Conservation (phyloP, 2,797 vertebrate species). For the Catostomus latipinnis region DNA sequence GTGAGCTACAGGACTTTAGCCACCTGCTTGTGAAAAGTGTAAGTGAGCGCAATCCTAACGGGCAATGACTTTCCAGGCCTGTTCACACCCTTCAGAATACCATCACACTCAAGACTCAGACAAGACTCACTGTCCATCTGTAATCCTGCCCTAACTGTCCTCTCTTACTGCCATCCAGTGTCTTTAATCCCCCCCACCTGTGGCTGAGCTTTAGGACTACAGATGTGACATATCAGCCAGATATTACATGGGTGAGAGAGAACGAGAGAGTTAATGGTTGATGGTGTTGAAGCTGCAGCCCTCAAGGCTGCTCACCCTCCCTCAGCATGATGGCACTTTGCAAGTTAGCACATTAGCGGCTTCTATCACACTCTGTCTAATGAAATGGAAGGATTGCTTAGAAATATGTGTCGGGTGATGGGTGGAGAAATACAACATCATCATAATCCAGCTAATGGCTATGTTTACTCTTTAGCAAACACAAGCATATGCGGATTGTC, state of each 20-base stretch:
- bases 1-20: conserved; percentile 85
- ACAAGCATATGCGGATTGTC: conserved; percentile 39
- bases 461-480: conserved; percentile 46
- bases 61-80: conserved; percentile 73
- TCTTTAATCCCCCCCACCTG: conserved; percentile 42
- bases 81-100: conserved; percentile 59
- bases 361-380: conserved; percentile 23
- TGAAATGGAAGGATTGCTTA: conserved; percentile 26
- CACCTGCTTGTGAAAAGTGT: conserved; percentile 84
- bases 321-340: conserved; percentile 8
- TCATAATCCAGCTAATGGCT: conserved; percentile 53
- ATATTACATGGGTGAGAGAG: conserved; percentile 21
- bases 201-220: conserved; percentile 40
- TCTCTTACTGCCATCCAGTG: conserved; percentile 54
- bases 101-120: conserved; percentile 65
- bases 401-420: conserved; percentile 21
- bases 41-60: conserved; percentile 85
- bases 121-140: conserved; percentile 66
- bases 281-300: conserved; percentile 14
- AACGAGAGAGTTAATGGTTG: conserved; percentile 27
- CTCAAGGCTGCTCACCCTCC: not conserved
- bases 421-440: conserved; percentile 21
- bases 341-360: conserved; percentile 41
- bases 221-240: conserved; percentile 1
- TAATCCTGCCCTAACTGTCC: conserved; percentile 46